These are phyloP conservation scores for Cyprinella venusta DNA, from an alignment of 2,797 vertebrate species.

Conservation along the genomic window DNA sequence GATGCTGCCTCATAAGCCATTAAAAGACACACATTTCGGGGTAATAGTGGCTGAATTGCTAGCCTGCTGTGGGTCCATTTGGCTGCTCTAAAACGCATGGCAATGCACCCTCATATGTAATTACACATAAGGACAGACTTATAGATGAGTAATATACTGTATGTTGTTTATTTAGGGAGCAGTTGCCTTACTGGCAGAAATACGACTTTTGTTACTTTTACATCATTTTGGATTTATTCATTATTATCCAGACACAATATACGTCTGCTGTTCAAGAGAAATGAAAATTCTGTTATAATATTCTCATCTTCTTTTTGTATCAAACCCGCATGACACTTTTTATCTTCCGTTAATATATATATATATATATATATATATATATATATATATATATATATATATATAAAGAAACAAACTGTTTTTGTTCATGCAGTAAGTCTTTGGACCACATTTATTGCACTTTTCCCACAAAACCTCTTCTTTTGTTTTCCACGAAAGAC, in stretches of 20 bases:
- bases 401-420: background rate
- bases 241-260: background rate
- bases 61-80: slow-evolving; percentile 81
- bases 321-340: background rate
- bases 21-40: slow-evolving; percentile 73
- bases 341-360: background rate
- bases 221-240: background rate
- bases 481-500: background rate
- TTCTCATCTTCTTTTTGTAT: background rate
- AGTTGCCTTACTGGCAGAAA: background rate
- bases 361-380: too few relatives aligned
- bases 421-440: background rate
- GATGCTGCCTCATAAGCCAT: slow-evolving; percentile 74
- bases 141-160: background rate
- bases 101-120: slow-evolving; percentile 81
- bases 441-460: background rate
- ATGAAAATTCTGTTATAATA: background rate
- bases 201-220: background rate
- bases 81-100: slow-evolving; percentile 72
- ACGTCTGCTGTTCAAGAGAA: background rate
- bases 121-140: slow-evolving; percentile 71
- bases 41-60: slow-evolving; percentile 80
- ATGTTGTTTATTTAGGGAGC: background rate
- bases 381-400: too few relatives aligned
- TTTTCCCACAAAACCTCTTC: background rate